Evolutionary conservation across 92 coral and sea anemone species (phyloP).

Genomic region (Porites divaricata): DNA sequence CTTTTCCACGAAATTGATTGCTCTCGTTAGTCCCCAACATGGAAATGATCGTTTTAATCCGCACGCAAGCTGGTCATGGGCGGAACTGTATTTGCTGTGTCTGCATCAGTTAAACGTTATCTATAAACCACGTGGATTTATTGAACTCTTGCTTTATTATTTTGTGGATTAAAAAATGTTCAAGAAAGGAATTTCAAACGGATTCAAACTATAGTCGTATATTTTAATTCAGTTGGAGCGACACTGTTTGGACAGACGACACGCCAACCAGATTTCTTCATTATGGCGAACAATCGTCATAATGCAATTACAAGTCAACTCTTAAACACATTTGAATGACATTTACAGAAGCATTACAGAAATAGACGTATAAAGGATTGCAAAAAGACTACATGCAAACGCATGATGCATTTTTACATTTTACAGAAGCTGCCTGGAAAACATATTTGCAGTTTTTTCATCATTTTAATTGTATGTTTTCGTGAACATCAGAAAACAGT

Average conservation of each 20-base stretch:
- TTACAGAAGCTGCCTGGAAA: not conserved
- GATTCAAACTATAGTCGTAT: not conserved
- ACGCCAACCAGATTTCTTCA: not conserved
- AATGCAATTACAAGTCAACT: constrained; percentile 10
- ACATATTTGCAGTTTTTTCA: not conserved
- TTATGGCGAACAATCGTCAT: not conserved
- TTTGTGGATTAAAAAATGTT: not conserved
- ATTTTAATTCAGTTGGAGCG: not conserved
- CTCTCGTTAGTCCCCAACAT: constrained; percentile 13
- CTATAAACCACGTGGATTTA: not conserved
- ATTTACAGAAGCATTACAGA: constrained; percentile 27
- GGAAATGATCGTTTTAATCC: constrained; percentile 24
- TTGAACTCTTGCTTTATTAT: not conserved
- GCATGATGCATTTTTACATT: not conserved
- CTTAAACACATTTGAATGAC: constrained; percentile 4
- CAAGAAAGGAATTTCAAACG: not conserved
- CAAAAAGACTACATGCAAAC: not conserved
- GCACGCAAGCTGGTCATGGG: not conserved
- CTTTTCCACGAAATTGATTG: not conserved
- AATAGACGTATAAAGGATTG: not conserved
- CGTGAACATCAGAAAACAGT: not conserved
- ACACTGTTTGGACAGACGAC: not conserved
- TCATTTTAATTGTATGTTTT: not conserved
- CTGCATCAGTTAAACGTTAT: not conserved
- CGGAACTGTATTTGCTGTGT: not conserved